A percentile compares a stretch with the other conserved stretches of the same genome.
Conservation (phyloP, 2,113 vertebrate genomes). For the Ovibos moschatus region DNA sequence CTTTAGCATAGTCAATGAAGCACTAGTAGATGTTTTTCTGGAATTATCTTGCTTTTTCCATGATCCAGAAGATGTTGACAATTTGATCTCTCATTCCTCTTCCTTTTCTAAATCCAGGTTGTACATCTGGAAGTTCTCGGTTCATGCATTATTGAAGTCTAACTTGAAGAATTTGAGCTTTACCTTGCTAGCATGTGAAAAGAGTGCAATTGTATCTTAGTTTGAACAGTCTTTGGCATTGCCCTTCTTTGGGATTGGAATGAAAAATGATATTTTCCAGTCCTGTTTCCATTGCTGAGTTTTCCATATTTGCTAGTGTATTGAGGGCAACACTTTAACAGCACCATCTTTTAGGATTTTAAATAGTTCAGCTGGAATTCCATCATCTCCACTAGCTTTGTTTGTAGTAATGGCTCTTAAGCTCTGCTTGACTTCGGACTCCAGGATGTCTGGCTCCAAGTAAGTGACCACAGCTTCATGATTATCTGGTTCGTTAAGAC, state of each 20-base stretch:
- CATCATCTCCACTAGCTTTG: background rate
- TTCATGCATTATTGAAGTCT: background rate
- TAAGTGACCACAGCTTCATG: background rate
- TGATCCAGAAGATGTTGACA: background rate
- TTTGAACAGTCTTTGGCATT: background rate
- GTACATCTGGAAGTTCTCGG: background rate
- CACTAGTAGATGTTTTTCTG: background rate
- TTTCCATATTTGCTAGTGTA: background rate
- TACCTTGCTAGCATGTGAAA: background rate
- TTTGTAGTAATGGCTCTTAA: background rate
- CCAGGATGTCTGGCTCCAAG: background rate
- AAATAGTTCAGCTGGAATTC: background rate
- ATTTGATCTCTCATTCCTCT: background rate
- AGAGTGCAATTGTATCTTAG: background rate
- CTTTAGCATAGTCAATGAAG: background rate
- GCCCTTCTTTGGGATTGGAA: background rate
- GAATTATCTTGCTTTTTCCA: background rate
- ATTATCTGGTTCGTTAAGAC: background rate
- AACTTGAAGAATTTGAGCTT: background rate
- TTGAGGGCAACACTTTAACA: background rate
- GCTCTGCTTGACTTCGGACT: background rate
- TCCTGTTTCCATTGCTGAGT: background rate
- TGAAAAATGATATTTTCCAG: background rate
- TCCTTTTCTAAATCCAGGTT: background rate
- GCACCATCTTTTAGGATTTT: background rate